A percentile compares a stretch with the other conserved stretches of the same genome.
Conservation (phyloP, 1,140 invertebrate species). For the Drosophila micromelanica region DNA sequence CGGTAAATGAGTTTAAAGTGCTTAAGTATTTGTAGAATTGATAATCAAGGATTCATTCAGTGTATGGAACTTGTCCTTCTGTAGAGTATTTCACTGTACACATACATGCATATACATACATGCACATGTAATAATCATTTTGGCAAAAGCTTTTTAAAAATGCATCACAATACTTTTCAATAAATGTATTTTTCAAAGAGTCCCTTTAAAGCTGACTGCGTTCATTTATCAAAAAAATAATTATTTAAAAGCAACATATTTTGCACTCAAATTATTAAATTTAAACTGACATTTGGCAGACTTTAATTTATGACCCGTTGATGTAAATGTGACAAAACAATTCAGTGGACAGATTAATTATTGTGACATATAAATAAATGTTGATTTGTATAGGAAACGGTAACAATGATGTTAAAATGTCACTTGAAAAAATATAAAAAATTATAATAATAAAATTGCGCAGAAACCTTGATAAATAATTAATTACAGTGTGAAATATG, state of each 20-base stretch:
- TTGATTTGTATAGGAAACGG: constrained; percentile 3
- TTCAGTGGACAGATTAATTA: constrained; percentile 5
- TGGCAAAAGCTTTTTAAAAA: constrained; percentile 40
- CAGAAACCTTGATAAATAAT: constrained; percentile 5
- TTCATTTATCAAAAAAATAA: constrained; percentile 19
- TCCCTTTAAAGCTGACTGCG: constrained; percentile 12
- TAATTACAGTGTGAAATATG: neutral
- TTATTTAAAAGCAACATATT: too few species aligned
- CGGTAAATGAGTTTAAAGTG: too few species aligned
- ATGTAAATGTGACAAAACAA: constrained; percentile 7
- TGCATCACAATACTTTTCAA: constrained; percentile 20
- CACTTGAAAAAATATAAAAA: too few species aligned
- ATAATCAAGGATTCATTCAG: too few species aligned
- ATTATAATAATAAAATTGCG: neutral
- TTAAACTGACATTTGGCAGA: constrained; percentile 18
- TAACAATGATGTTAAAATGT: neutral
- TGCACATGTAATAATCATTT: constrained; percentile 26
- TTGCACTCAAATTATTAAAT: constrained; percentile 29
- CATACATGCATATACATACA: neutral
- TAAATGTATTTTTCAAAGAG: constrained; percentile 37
- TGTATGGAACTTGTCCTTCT: neutral
- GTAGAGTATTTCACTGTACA: neutral
- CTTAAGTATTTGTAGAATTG: too few species aligned
- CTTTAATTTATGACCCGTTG: constrained; percentile 9
- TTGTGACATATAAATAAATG: constrained; percentile 10